Evolutionary conservation across 1,140 invertebrate species (phyloP).

Genomic region (Samia ricini): DNA sequence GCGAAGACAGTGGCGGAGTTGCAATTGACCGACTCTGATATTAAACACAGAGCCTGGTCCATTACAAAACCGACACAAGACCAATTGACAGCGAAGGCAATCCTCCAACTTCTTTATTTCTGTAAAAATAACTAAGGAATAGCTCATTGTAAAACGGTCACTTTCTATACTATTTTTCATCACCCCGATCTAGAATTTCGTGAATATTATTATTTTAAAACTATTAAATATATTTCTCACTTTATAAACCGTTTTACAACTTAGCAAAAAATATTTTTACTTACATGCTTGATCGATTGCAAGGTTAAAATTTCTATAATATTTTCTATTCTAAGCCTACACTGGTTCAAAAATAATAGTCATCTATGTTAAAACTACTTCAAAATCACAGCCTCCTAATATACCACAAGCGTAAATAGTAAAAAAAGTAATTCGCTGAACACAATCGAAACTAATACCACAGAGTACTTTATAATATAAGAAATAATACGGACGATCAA

Average conservation of each 20-base stretch:
- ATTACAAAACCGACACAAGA: constrained; percentile 41
- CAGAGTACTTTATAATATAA: no score
- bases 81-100: neutral
- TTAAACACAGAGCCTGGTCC: constrained; percentile 52
- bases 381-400: neutral
- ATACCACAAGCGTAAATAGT: neutral
- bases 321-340: neutral
- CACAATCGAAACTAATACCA: neutral
- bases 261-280: constrained; percentile 20
- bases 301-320: neutral
- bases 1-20: constrained; percentile 42
- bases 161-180: neutral
- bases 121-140: neutral
- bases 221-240: neutral
- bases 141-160: constrained; percentile 16
- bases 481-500: no score
- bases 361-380: neutral
- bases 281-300: constrained; percentile 14
- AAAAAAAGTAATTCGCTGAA: neutral
- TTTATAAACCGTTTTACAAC: constrained; percentile 21
- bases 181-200: neutral
- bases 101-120: neutral
- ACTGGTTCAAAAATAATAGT: neutral
- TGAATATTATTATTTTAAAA: neutral
- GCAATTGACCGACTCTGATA: constrained; percentile 50